phyloP scores from a whole-genome alignment of 2,888 invertebrate genomes.

The Scrobipalpa costella region DNA sequence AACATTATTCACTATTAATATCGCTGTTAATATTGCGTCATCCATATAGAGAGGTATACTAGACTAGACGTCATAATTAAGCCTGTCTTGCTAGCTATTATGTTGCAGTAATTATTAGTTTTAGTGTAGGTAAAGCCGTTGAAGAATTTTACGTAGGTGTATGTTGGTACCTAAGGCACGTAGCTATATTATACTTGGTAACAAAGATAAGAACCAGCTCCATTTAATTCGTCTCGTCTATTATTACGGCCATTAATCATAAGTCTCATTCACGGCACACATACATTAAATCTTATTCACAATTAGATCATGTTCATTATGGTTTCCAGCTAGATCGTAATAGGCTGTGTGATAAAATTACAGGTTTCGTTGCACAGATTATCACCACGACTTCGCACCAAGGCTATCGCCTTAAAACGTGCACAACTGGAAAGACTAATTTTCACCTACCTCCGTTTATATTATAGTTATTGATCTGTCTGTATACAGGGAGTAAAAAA shows the following conservation, averaged over 20 bases:
- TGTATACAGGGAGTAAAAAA: too few relatives aligned
- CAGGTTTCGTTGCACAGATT: constrained; percentile 9
- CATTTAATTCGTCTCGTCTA: constrained; percentile 38
- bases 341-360: constrained; percentile 8
- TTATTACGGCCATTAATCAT: constrained; percentile 40
- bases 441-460: background rate
- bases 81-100: constrained; percentile 1
- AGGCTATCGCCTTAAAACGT: background rate
- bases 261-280: constrained; percentile 20
- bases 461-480: too few relatives aligned
- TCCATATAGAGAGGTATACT: constrained; percentile 30
- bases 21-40: constrained; percentile 41
- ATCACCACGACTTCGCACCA: background rate
- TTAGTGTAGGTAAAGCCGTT: constrained; percentile 11
- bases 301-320: constrained; percentile 26
- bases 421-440: background rate
- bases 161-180: constrained; percentile 8
- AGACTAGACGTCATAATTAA: constrained; percentile 29
- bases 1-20: constrained; percentile 47
- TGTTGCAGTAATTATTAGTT: constrained; percentile 13
- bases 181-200: constrained; percentile 9
- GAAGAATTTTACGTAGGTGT: constrained; percentile 24
- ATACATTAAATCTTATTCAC: constrained; percentile 31
- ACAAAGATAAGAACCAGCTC: constrained; percentile 18
- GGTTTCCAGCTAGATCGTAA: constrained; percentile 16